phyloP scores from a whole-genome alignment of 1,140 invertebrate genomes.

The Tenebrio molitor region DNA sequence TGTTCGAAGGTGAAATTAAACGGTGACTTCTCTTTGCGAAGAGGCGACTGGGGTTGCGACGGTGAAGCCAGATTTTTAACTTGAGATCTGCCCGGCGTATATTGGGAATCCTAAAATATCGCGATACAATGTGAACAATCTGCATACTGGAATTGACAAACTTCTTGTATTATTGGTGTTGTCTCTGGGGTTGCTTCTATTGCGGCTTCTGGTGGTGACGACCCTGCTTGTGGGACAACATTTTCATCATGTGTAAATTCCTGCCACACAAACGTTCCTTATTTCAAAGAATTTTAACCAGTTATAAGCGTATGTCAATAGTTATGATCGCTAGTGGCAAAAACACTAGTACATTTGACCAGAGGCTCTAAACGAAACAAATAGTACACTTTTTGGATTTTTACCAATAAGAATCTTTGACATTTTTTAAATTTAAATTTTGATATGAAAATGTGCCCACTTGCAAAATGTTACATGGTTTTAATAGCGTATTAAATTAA shows the following conservation, averaged over 20 bases:
- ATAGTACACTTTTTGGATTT: too few relatives aligned
- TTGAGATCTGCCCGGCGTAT: constrained; percentile 40
- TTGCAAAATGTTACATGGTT: too few relatives aligned
- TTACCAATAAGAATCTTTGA: too few relatives aligned
- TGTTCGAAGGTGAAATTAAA: constrained; percentile 66
- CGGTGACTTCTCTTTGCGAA: constrained; percentile 74
- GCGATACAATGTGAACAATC: too few relatives aligned
- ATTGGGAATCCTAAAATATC: constrained; percentile 17
- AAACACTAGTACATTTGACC: too few relatives aligned
- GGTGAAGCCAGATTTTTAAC: constrained; percentile 58
- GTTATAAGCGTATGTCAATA: too few relatives aligned
- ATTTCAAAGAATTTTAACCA: constrained; percentile 14
- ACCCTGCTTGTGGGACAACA: constrained; percentile 67
- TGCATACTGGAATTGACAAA: background rate
- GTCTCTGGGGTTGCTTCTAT: constrained; percentile 91
- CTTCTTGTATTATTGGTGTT: constrained; percentile 73
- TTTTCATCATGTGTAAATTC: constrained; percentile 46
- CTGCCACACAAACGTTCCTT: constrained; percentile 32
- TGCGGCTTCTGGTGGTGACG: constrained; percentile 83
- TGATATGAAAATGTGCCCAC: too few relatives aligned
- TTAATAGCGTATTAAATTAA: too few relatives aligned
- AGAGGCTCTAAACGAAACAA: too few relatives aligned
- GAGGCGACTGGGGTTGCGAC: constrained; percentile 73
- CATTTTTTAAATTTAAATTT: too few relatives aligned
- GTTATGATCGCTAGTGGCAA: too few relatives aligned